Conservation (phyloP, 2,797 vertebrate species). For the Chiloscyllium punctatum region DNA sequence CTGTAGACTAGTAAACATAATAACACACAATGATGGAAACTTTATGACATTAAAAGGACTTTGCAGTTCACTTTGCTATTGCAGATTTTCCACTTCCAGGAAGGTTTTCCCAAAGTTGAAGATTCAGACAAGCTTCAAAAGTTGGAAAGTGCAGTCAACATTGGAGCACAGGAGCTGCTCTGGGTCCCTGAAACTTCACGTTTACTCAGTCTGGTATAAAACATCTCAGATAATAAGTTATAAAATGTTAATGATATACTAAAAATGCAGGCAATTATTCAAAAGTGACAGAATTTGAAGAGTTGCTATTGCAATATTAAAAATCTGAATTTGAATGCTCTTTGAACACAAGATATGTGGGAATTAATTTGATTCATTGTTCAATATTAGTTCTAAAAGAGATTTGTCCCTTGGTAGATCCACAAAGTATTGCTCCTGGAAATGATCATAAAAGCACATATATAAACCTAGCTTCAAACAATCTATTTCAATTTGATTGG, state of each 20-base stretch:
- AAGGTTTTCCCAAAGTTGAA: not conserved
- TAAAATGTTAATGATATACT: not conserved
- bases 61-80: not conserved
- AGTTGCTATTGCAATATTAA: not conserved
- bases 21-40: not conserved
- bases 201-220: not conserved
- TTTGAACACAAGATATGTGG: not conserved
- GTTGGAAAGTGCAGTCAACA: not conserved
- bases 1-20: not conserved
- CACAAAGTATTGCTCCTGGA: too few relatives aligned
- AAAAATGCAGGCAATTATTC: not conserved
- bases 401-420: too few relatives aligned
- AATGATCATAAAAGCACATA: too few relatives aligned
- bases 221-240: not conserved
- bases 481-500: too few relatives aligned
- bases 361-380: too few relatives aligned
- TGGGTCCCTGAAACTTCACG: not conserved
- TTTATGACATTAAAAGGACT: not conserved
- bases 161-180: not conserved
- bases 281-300: not conserved
- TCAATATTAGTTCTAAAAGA: too few relatives aligned
- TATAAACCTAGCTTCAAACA: too few relatives aligned
- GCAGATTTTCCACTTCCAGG: not conserved
- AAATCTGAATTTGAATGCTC: not conserved
- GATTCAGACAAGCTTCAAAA: not conserved